These are phyloP conservation scores for Pseudomyrmex sp. DNA, from an alignment of 1,140 invertebrate genomes.

Conservation along the genomic window DNA sequence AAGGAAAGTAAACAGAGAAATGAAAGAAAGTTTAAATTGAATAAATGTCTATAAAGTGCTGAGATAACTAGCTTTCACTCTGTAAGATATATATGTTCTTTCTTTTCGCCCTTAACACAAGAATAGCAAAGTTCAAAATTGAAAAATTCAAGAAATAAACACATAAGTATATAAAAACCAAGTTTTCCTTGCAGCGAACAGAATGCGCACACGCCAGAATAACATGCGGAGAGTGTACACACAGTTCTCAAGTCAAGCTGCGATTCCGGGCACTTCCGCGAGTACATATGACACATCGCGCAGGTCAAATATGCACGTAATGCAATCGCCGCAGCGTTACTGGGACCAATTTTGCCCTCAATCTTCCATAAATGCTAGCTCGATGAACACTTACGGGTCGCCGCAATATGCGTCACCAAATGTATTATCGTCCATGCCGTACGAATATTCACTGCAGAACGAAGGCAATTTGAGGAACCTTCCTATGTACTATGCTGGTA, in stretches of 20 bases:
- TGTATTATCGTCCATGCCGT: neutral
- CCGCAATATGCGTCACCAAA: neutral
- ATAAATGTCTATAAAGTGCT: too few relatives aligned
- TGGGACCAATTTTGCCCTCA: slow-evolving; percentile 24
- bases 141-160: neutral
- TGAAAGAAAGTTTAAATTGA: too few relatives aligned
- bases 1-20: too few relatives aligned
- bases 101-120: too few relatives aligned
- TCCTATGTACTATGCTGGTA: slow-evolving; percentile 14
- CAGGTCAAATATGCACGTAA: neutral
- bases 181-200: neutral
- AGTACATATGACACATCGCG: neutral
- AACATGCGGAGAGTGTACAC: neutral
- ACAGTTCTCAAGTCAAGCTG: neutral
- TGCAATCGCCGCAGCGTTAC: slow-evolving; percentile 1
- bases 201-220: slow-evolving; percentile 7
- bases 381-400: neutral
- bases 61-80: too few relatives aligned
- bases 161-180: neutral
- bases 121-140: too few relatives aligned
- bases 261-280: neutral
- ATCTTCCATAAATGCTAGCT: neutral
- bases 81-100: too few relatives aligned
- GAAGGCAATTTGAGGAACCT: neutral
- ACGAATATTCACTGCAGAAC: neutral